Evolutionary conservation across 2,888 invertebrate species (phyloP).

Genomic region (Flexamia atlantica): DNA sequence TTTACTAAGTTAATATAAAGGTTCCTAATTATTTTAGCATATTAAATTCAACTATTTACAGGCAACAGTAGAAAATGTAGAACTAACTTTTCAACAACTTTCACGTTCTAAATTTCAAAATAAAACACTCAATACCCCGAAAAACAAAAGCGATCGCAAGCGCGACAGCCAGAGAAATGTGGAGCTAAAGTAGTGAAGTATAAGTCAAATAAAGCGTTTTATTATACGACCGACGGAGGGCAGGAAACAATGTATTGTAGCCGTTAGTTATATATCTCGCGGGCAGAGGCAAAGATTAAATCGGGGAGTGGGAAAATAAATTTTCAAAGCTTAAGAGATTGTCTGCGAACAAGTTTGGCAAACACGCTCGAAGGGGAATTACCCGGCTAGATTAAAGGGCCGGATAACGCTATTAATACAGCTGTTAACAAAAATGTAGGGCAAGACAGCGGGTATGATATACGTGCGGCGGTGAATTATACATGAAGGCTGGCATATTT

Average conservation of each 20-base stretch:
- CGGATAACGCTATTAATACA: slow-evolving; percentile 56
- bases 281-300: slow-evolving; percentile 45
- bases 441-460: slow-evolving; percentile 62
- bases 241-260: slow-evolving; percentile 47
- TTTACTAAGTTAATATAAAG: too few relatives aligned
- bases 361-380: slow-evolving; percentile 44
- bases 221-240: slow-evolving; percentile 44
- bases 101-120: not conserved
- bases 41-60: too few relatives aligned
- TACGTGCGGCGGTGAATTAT: slow-evolving; percentile 61
- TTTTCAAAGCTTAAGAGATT: slow-evolving; percentile 53
- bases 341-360: slow-evolving; percentile 56
- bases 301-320: slow-evolving; percentile 56
- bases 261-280: slow-evolving; percentile 51
- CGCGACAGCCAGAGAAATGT: slow-evolving; percentile 12
- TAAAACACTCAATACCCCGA: not conserved
- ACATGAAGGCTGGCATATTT: slow-evolving; percentile 63
- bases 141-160: slow-evolving; percentile 8
- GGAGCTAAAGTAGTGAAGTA: not conserved
- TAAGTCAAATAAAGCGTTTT: slow-evolving; percentile 54
- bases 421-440: slow-evolving; percentile 61
- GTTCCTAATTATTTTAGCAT: too few relatives aligned
- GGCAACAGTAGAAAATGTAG: too few relatives aligned
- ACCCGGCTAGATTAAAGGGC: slow-evolving; percentile 29
- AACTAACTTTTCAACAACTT: too few relatives aligned